A percentile compares a stretch with the other conserved stretches of the same genome.
These are phyloP conservation scores for Gymnocheta viridis DNA, from an alignment of 2,888 invertebrate species.

Conservation along the genomic window DNA sequence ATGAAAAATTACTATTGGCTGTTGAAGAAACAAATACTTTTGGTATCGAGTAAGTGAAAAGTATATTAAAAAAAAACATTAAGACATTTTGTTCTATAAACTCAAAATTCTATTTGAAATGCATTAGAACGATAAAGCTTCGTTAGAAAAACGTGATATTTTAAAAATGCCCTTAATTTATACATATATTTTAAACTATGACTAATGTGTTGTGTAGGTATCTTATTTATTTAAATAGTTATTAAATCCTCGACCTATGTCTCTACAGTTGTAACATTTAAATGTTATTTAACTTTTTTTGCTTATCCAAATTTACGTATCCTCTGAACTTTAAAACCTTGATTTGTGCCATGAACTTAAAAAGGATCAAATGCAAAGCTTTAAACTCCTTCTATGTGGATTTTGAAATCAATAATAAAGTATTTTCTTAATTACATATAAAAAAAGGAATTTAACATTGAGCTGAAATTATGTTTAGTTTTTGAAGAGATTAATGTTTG, in stretches of 20 bases:
- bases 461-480: too few species aligned
- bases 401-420: too few species aligned
- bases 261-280: too few species aligned
- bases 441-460: too few species aligned
- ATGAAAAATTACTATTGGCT: slow-evolving; percentile 95
- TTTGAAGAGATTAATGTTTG: not conserved
- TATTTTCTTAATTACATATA: too few species aligned
- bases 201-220: not conserved
- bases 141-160: slow-evolving; percentile 63
- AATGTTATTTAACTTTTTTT: not conserved
- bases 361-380: not conserved
- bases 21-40: slow-evolving; percentile 98
- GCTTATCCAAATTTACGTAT: not conserved
- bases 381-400: too few species aligned
- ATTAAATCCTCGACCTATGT: not conserved
- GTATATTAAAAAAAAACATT: not conserved
- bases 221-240: not conserved
- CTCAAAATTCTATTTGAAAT: slow-evolving; percentile 7
- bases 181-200: slow-evolving; percentile 11
- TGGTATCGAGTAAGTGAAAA: slow-evolving; percentile 88
- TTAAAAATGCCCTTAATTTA: slow-evolving; percentile 50
- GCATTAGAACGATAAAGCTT: slow-evolving; percentile 21
- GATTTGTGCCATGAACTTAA: not conserved
- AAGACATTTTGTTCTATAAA: not conserved
- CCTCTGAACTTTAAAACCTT: not conserved